phyloP scores from a whole-genome alignment of 2,888 invertebrate species.

The Gymnoscelis rufifasciata region DNA sequence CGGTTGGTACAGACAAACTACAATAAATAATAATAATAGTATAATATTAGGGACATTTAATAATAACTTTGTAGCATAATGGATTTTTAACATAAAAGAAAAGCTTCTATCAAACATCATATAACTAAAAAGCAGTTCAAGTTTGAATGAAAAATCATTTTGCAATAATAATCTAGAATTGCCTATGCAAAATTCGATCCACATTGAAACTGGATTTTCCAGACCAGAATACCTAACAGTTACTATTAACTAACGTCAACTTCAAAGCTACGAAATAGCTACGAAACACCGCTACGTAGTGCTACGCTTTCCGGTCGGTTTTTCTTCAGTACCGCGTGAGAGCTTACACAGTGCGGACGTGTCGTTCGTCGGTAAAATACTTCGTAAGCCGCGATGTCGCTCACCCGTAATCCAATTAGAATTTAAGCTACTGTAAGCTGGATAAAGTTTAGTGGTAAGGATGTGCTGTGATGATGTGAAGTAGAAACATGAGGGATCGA shows the following conservation, averaged over 20 bases:
- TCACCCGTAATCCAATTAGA: conserved; percentile 62
- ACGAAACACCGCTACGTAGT: conserved; percentile 35
- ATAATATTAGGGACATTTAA: no score
- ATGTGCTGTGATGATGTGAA: conserved; percentile 61
- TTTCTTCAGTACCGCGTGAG: conserved; percentile 54
- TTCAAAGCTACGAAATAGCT: conserved; percentile 9
- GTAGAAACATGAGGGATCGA: conserved; percentile 66
- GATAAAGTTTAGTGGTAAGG: conserved; percentile 30
- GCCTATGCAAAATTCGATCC: conserved; percentile 43
- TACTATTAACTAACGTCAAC: conserved; percentile 20
- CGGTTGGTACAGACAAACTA: no score
- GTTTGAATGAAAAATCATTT: no score
- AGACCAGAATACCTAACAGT: conserved; percentile 29
- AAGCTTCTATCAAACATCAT: no score
- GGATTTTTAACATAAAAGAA: no score
- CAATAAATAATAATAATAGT: no score
- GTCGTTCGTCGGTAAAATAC: conserved; percentile 26
- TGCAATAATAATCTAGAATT: no score
- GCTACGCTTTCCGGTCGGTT: conserved; percentile 24
- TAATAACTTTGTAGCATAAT: no score
- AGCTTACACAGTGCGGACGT: conserved; percentile 35
- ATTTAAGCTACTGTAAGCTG: conserved; percentile 38
- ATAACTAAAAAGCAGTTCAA: no score
- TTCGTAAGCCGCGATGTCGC: conserved; percentile 49
- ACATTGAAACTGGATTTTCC: conserved; percentile 53